Evolutionary conservation across 2,797 vertebrate genomes (phyloP).

Genomic region (Sorex maritimensis): DNA sequence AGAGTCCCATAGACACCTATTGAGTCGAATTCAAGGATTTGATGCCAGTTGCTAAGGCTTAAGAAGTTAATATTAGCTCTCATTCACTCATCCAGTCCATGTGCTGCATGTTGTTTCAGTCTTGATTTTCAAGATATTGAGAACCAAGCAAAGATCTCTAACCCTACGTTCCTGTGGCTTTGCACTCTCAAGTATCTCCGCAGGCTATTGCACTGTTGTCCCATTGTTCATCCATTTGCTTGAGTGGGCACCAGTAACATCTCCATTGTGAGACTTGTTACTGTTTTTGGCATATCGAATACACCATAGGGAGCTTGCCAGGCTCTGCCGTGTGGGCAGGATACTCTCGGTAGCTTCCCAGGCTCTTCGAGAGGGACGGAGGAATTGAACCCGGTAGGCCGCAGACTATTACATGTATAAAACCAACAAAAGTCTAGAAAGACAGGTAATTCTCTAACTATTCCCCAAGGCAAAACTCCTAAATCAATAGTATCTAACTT

Average conservation of each 20-base stretch:
- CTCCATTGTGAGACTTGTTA: too few species aligned
- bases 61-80: constrained; percentile 35
- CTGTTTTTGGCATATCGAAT: too few species aligned
- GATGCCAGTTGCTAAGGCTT: background rate
- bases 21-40: background rate
- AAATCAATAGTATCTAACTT: constrained; percentile 47
- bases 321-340: too few species aligned
- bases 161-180: constrained; percentile 6
- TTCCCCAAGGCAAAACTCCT: constrained; percentile 34
- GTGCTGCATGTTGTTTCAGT: background rate
- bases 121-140: constrained; percentile 26
- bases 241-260: too few species aligned
- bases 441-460: constrained; percentile 35
- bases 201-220: background rate
- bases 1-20: background rate
- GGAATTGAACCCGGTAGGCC: too few species aligned
- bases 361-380: too few species aligned
- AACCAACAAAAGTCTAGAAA: constrained; percentile 24
- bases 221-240: too few species aligned
- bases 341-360: too few species aligned
- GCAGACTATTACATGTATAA: background rate
- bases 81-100: background rate
- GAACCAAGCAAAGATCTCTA: background rate
- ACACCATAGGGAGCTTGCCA: too few species aligned
- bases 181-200: constrained; percentile 52